Evolutionary conservation across 2,113 vertebrate genomes (phyloP), one percentile per base, ranked within the genome.

Genomic region (Macquaria australasica): DNA sequence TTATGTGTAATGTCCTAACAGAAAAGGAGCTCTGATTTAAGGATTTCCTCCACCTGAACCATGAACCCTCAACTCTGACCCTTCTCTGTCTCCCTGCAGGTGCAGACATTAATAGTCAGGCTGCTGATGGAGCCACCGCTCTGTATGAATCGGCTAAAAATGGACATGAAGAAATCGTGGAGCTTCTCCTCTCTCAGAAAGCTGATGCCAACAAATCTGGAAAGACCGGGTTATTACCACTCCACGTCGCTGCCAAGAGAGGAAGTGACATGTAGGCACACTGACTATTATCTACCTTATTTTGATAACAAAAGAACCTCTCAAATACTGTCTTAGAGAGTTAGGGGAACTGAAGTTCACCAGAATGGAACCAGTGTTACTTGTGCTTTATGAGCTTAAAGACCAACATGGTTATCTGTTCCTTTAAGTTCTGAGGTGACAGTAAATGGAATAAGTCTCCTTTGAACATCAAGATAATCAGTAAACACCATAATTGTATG

Each of bases 121-220:
- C 98, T 68, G 95, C 95, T 3, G 98, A 99, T 71, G 94, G 94
- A 0, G 97, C 97, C 0, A 96, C 97, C 0, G 96, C 98, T 60
- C 95, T 99, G 85, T 98, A 96, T 23, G 98, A 99, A 94, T 97
- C 98, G 23, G 93, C 95, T 88, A 99, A 98, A 93, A 99, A 98
- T 5, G 96, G 95, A 21, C 97, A 99, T 0, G 72, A 92, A 43
- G 84, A 89, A 0, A 87, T 96, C 3, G 97, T 98, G 84, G 92
- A 97, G 83, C 95, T 98, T 15, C 97, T 99, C 28, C 87, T 99
- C 77, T 96, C 96, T 0, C 96, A 97, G 77, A 96, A 96, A 0
- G 97, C 97, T 0, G 97, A 99, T 7, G 96, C 97, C 88, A 98
- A 99, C 94, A 97, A 95, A 94, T 72, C 95, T 53, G 97, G 97